phyloP scores from a whole-genome alignment of 2,797 vertebrate species.

The Botia almorhae region DNA sequence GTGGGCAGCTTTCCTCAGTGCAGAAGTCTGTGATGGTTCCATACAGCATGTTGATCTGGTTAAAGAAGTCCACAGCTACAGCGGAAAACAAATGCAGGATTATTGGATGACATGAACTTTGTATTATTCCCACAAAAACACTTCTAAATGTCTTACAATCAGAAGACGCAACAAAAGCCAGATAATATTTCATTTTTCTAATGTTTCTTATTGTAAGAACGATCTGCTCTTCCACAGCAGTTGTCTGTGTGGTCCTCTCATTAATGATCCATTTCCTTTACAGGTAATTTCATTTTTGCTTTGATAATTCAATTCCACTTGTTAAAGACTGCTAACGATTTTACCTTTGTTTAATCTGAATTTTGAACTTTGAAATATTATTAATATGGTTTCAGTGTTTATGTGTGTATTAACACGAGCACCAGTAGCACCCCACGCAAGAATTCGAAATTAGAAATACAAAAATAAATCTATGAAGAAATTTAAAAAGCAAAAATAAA shows the following conservation, averaged over 20 bases:
- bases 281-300: no score
- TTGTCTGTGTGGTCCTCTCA: not conserved
- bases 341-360: no score
- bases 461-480: no score
- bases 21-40: slow-evolving; percentile 98
- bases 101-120: not conserved
- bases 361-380: no score
- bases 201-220: not conserved
- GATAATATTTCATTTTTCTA: not conserved
- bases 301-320: no score
- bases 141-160: not conserved
- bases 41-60: slow-evolving; percentile 99
- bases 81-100: slow-evolving; percentile 5
- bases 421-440: no score
- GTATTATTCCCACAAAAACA: no score
- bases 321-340: not conserved
- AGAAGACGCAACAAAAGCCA: not conserved
- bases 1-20: slow-evolving; percentile 93
- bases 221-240: not conserved
- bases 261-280: not conserved
- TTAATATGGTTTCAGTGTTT: no score
- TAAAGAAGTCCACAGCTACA: slow-evolving; percentile 98
- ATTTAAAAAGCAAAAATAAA: no score
- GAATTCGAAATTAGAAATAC: no score
- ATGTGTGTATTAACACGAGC: not conserved